Evolutionary conservation across 2,797 vertebrate genomes (phyloP), one percentile per base, ranked within the genome.

Genomic region (Discoglossus pictus): DNA sequence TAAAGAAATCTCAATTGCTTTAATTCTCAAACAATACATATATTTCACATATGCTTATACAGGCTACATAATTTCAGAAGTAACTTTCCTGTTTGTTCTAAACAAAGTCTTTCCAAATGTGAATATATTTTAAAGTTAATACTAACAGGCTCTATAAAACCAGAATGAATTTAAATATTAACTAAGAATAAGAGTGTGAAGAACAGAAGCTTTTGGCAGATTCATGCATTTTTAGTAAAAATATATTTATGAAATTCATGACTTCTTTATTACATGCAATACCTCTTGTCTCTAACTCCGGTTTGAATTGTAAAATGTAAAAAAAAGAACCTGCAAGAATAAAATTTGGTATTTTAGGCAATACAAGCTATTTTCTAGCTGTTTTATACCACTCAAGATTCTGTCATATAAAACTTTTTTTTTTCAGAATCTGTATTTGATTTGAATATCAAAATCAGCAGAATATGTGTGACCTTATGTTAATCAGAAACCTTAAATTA

Each of bases 91-190:
- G 53, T 73, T 25, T 50, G 0, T 74, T 82, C 73, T 66, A 74
- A 77, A 78, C 51, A 73, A 74, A 74, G 76, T 65, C 55, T 39
- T 78, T 25, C 34, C 61, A 60, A 58, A 56, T 25, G 51, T 73
- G 5, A 38, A 35, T 52, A 70, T 34, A 34, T 79, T 75, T 73
- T 61, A 68, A 70, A 81, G 60, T 71, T 75, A 67, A 68, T 5
- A 62, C 58, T 76, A 38, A 27, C 53, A 61, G 13, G 1, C 58
- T 81, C 81, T 83, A 73, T 43, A 74, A 74, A 81, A 73, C 68
- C 25, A 64, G 53, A 73, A 78, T 74, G 39, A 74, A 69, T 78
- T 77, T 77, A 80, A 75, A 75, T 79, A 79, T 76, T 78, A 76
- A 51, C 16, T 51, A 65, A 50, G 25, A 75, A 31, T 13, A 63